Evolutionary conservation across 1,140 invertebrate genomes (phyloP), one percentile per base, ranked within the genome.

Genomic region (Ceratitis capitata): DNA sequence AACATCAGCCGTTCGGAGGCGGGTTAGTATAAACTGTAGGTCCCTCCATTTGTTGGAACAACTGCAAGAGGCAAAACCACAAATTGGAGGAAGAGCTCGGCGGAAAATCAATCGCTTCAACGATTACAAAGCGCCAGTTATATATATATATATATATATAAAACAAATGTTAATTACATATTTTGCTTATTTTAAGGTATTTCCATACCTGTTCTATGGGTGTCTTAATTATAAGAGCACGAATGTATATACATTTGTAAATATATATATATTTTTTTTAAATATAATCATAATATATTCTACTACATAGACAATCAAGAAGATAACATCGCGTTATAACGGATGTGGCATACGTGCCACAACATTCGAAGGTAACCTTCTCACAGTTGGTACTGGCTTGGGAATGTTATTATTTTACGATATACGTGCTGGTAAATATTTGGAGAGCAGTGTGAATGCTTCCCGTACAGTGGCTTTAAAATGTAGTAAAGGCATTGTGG

Each of bases 341-440:
- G 96, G 96, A 26, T 97, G 96, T 92, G 96, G 96, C 64, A 97
- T 99, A 64, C 93, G 98, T 84, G 98, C 98, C 2, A 95, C 98
- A 32, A 97, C 95, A 92, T 99, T 99, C 93, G 95, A 96, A 89
- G 96, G 96, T 0, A 95, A 98, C 89, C 94, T 98, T 87, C 93
- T 99, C 85, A 98, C 98, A 2, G 97, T 99, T 87, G 98, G 98
- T 19, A 99, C 98, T 5, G 98, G 98, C 0, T 93, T 97, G 61
- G 98, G 98, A 74, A 95, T 96, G 92, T 93, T 99, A 1, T 95
- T 99, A 93, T 99, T 99, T 92, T 99, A 98, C 91, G 98, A 99
- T 92, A 93, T 98, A 69, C 94, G 96, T 88, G 97, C 97, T 85
- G 95, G 96, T 82, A 98, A 98, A 92, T 99, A 98, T 92, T 92